Conservation (phyloP, 2,888 invertebrate species). For the Cyaniris semiargus region DNA sequence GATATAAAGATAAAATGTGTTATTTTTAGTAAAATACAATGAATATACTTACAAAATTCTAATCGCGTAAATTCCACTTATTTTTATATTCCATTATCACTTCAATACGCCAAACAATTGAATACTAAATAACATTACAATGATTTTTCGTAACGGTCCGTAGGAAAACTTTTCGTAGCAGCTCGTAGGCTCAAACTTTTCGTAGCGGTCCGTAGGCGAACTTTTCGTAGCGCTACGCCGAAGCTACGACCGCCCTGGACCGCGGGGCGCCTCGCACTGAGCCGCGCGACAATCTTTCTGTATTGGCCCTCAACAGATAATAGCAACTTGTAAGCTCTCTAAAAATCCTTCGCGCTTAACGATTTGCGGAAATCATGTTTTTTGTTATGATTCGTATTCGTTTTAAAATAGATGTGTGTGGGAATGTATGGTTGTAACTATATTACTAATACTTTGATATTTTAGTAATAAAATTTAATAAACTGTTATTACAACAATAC, state of each 20-base stretch:
- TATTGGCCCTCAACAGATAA: slow-evolving; percentile 68
- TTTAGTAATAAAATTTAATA: no score
- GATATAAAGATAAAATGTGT: no score
- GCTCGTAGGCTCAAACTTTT: slow-evolving; percentile 19
- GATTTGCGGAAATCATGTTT: background rate
- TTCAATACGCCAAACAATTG: background rate
- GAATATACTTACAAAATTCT: slow-evolving; percentile 57
- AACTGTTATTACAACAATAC: no score
- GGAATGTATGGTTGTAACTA: background rate
- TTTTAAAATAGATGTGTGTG: background rate
- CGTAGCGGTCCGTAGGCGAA: slow-evolving; percentile 31
- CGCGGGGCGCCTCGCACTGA: slow-evolving; percentile 72
- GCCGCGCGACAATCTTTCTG: slow-evolving; percentile 71
- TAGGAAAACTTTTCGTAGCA: background rate
- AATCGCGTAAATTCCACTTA: slow-evolving; percentile 39
- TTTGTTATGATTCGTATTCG: background rate
- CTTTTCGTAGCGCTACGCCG: slow-evolving; percentile 47
- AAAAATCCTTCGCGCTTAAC: background rate
- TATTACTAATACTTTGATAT: no score
- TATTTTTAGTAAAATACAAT: no score
- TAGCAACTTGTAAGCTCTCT: slow-evolving; percentile 68
- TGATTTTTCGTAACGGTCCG: background rate
- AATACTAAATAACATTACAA: background rate
- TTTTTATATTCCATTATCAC: slow-evolving; percentile 37
- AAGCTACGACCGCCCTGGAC: slow-evolving; percentile 57